These are phyloP conservation scores for Turritopsis rubra DNA, from an alignment of 30 jellyfish, hydroid and myxozoan species.

Conservation along the genomic window DNA sequence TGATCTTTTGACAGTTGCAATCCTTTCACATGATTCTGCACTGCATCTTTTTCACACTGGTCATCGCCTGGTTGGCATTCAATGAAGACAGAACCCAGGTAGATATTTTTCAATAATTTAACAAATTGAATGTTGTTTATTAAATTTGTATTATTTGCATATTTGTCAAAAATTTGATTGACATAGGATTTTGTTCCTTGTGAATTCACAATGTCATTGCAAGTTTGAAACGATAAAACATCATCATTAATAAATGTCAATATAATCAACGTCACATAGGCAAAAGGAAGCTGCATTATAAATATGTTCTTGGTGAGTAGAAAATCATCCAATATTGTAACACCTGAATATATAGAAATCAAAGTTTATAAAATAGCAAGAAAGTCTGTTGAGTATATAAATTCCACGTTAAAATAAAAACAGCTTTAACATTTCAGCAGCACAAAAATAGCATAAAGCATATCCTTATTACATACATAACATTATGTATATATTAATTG, in stretches of 20 bases:
- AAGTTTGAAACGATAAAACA: not conserved
- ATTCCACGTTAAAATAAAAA: too few species aligned
- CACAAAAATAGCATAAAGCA: too few species aligned
- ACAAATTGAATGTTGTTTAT: conserved; percentile 24
- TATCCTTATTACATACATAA: too few species aligned
- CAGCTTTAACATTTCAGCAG: too few species aligned
- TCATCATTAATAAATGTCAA: not conserved
- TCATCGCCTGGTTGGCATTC: conserved; percentile 45
- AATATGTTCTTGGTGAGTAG: too few species aligned
- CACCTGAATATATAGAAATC: too few species aligned
- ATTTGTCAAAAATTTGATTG: conserved; percentile 34
- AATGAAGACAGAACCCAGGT: conserved; percentile 48
- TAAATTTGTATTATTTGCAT: conserved; percentile 34
- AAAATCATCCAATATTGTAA: too few species aligned
- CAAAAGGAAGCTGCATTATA: not conserved
- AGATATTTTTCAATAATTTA: conserved; percentile 27
- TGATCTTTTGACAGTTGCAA: conserved; percentile 23
- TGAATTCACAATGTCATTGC: conserved; percentile 2
- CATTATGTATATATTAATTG: too few species aligned
- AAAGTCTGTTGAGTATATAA: too few species aligned
- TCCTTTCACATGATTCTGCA: conserved; percentile 26
- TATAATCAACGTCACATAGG: not conserved
- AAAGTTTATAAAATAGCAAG: too few species aligned
- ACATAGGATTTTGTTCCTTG: conserved; percentile 38
- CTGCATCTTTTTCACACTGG: conserved; percentile 41